Base-by-base conservation (phyloP, 2,888 invertebrate genomes). In the Acanthopleura granulata region DNA sequence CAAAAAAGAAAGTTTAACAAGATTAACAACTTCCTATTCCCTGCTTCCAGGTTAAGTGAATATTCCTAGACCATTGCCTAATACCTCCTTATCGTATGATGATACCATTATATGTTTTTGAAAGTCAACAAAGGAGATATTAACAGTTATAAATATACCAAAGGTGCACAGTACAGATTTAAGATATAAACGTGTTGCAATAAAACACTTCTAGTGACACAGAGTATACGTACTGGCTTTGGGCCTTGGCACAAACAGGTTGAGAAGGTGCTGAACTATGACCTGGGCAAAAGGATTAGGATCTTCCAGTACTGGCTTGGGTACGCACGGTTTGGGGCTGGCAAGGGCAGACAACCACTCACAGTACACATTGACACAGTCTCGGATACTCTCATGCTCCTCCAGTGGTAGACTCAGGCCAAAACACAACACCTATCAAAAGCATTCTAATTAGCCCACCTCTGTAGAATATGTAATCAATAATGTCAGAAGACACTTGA, bases 351-450 rank as follows among this genome's bases (percentile, higher is more conserved):
- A 95, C 80, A 99, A 92, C 98, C 98, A 99, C 88, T 98, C 97
- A 90, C 97, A 98, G 89, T 98, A 98, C 51, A 98, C 95, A 89
- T 96, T 96, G 62, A 98, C 98, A 90, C 98, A 98, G 91, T 98
- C 97, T 81, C 97, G 94, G 73, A 98, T 95, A 0, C 97, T 96
- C 85, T 97, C 97, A 89, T 97, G 97, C 91, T 98, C 98, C 51
- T 94, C 80, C 71, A 98, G 91, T 0, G 97, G 97, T 69, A 98
- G 92, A 18, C 96, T 95, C 6, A 99, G 92, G 0, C 98, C 98
- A 91, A 94, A 97, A 85, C 98, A 95, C 78, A 98, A 94, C 72
- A 98, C 97, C 95, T 96, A 85, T 57, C 12, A 57, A 57, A 57
- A 57, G 12, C 9, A 9, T 40, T 40, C 4, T 6, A 40, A 6